These are phyloP conservation scores for Achlya flavicornis DNA, from an alignment of 2,888 invertebrate genomes.

Conservation along the genomic window DNA sequence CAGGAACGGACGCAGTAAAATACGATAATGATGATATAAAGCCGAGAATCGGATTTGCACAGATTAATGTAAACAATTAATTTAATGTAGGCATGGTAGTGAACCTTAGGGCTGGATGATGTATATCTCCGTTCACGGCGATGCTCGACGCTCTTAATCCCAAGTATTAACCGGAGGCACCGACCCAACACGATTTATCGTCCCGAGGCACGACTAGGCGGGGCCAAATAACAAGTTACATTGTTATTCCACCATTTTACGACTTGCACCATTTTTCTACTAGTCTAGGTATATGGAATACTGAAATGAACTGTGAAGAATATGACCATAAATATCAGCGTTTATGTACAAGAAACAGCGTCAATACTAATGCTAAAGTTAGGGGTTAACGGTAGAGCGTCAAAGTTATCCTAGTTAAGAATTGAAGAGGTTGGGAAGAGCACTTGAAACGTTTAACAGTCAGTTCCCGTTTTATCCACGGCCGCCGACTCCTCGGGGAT, in stretches of 20 bases:
- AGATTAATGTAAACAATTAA: conserved; percentile 45
- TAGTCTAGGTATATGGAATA: conserved; percentile 26
- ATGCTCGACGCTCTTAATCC: conserved; percentile 67
- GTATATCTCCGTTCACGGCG: conserved; percentile 60
- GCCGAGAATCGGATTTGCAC: conserved; percentile 27
- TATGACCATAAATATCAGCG: neutral
- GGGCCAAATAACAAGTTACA: conserved; percentile 56
- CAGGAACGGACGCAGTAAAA: conserved; percentile 4
- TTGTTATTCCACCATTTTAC: conserved; percentile 54
- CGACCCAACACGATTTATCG: conserved; percentile 66
- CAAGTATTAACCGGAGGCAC: conserved; percentile 60
- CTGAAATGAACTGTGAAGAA: conserved; percentile 8
- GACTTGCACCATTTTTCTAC: conserved; percentile 43
- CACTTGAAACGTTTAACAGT: conserved; percentile 65
- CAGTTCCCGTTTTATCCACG: conserved; percentile 61
- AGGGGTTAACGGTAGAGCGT: neutral
- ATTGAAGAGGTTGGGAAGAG: conserved; percentile 40
- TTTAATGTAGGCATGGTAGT: conserved; percentile 39
- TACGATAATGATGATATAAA: conserved; percentile 24
- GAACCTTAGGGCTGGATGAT: conserved; percentile 51
- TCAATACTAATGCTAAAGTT: too few species aligned
- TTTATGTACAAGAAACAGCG: neutral
- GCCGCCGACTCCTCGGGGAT: conserved; percentile 55
- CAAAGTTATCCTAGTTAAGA: conserved; percentile 5
- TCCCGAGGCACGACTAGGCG: conserved; percentile 52